Base-by-base conservation (phyloP, 2,888 invertebrate genomes). In the Polydrusus tereticollis region DNA sequence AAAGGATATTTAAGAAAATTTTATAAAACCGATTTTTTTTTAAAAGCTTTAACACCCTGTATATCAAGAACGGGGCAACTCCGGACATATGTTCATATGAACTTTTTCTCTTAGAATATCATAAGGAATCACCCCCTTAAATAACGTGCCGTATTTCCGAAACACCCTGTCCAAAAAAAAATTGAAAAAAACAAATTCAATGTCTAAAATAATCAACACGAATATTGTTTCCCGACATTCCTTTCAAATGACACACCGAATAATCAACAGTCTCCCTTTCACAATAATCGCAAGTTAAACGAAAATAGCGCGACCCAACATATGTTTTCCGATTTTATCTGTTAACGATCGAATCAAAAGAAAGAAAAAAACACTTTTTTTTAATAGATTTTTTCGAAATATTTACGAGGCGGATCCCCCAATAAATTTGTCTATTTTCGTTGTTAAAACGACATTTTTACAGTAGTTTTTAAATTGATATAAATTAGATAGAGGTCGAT, bases 371-470 rank as follows among this genome's bases (percentile, higher is more conserved):
- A 43, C 45, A 29, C 16, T 45, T 50, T 68, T 66, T 38, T 70
- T 72, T 67, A 60, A 68, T 68, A 64, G 64, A 72, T 64, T 64
- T 58, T n/a, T 59, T 23, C 43, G 74, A 74, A 41, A 59, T 71
- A 71, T 74, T 74, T 74, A 74, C 38, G 74, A 68, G 62, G 16
- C 41, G 55, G 68, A 58, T 38, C 41, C 59, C 50, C 68, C 64
- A 50, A 74, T 74, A 74, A 74, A 74, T 74, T 71, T 67, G 70
- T 71, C 74, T 74, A 67, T 71, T 74, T 67, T 58, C 64, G 58
- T 50, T 64, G 58, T 57, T 59, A 66, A 65, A 64, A 66, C 60
- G 71, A 71, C 71, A 43, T 45, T 62, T n/a, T 66, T 14, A 71
- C 66, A 71, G 50, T 52, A 55, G 59, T 65, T 71, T 71, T 57